phyloP scores from a whole-genome alignment of 1,140 invertebrate genomes.

The Helicoverpa armigera region DNA sequence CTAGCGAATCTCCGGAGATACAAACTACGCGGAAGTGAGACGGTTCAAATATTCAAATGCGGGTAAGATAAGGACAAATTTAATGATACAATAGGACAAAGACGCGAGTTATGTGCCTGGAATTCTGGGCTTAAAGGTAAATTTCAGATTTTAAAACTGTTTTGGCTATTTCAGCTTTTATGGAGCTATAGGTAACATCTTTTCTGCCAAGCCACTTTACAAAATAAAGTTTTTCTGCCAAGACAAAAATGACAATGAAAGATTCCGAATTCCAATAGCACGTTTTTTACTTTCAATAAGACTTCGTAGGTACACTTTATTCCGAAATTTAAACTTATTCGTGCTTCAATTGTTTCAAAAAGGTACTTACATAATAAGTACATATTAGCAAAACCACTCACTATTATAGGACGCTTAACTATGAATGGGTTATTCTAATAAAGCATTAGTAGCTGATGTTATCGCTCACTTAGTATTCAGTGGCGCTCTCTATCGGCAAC shows the following conservation, averaged over 20 bases:
- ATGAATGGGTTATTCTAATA: conserved; percentile 46
- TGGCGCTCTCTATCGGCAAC: conserved; percentile 66
- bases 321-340: neutral
- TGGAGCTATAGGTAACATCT: too few relatives aligned
- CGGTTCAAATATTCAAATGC: conserved; percentile 64
- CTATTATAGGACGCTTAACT: neutral
- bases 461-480: conserved; percentile 75
- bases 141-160: neutral
- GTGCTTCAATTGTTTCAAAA: conserved; percentile 2
- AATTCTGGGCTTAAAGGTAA: neutral
- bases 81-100: conserved; percentile 56
- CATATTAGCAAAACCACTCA: conserved; percentile 20
- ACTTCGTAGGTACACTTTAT: too few relatives aligned
- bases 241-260: too few relatives aligned
- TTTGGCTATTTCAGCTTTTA: too few relatives aligned
- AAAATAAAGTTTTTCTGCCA: too few relatives aligned
- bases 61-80: conserved; percentile 56
- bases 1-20: conserved; percentile 41
- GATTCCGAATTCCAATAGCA: too few relatives aligned
- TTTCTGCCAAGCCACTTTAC: too few relatives aligned
- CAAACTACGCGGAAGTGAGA: conserved; percentile 58
- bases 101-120: conserved; percentile 24
- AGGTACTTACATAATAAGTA: neutral
- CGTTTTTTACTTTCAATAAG: too few relatives aligned
- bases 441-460: conserved; percentile 67